A percentile compares a stretch with the other conserved stretches of the same genome.
phyloP scores from a whole-genome alignment of 2,888 invertebrate species.

The Galeruca laticollis region DNA sequence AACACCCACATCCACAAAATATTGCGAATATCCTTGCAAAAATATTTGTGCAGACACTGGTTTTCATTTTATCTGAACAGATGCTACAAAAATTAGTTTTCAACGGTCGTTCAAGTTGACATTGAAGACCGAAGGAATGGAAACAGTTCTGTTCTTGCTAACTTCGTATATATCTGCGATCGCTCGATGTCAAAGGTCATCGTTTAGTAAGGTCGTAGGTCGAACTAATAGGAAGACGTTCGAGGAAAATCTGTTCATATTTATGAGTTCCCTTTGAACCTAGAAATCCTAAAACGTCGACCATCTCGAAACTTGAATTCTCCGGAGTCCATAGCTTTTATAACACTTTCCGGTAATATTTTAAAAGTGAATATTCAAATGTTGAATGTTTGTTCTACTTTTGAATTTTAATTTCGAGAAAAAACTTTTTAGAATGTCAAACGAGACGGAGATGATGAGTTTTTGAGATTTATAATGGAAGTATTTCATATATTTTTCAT shows the following conservation, averaged over 20 bases:
- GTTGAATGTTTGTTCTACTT: slow-evolving; percentile 6
- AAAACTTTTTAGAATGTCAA: slow-evolving; percentile 27
- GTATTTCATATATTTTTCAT: not conserved
- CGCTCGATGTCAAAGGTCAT: slow-evolving; percentile 38
- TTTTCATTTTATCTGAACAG: not conserved
- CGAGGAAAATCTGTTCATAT: slow-evolving; percentile 42
- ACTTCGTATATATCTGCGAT: slow-evolving; percentile 38
- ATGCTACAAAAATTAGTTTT: not conserved
- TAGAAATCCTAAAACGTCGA: slow-evolving; percentile 17
- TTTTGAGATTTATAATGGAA: slow-evolving; percentile 24
- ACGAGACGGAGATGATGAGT: not conserved
- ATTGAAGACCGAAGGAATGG: not conserved
- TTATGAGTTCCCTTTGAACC: slow-evolving; percentile 42
- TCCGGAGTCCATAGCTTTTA: slow-evolving; percentile 30
- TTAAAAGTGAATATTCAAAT: slow-evolving; percentile 35
- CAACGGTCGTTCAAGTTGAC: not conserved
- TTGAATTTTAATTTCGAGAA: slow-evolving; percentile 24
- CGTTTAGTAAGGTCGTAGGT: slow-evolving; percentile 39
- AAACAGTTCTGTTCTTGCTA: slow-evolving; percentile 11
- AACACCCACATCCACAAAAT: too few species aligned
- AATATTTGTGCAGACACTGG: not conserved
- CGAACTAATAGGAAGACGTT: slow-evolving; percentile 42
- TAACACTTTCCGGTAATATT: slow-evolving; percentile 34
- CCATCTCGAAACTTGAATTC: slow-evolving; percentile 23
- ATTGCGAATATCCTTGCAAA: not conserved